Evolutionary conservation across 2,797 vertebrate genomes (phyloP).

Genomic region (Periparus ater): DNA sequence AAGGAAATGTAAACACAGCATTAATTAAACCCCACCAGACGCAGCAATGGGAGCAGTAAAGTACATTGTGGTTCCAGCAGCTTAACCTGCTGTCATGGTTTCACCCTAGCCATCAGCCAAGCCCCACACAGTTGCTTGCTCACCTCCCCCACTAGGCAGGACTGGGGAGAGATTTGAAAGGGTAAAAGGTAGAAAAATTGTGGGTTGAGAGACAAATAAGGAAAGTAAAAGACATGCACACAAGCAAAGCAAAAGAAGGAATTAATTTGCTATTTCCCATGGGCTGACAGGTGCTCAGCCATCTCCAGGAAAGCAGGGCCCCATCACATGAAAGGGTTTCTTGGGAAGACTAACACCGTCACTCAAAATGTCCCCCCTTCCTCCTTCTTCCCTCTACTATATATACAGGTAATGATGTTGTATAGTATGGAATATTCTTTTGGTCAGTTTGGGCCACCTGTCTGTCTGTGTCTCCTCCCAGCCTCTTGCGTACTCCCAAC

Average conservation of each 20-base stretch:
- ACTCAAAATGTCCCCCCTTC: not conserved
- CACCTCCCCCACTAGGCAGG: not conserved
- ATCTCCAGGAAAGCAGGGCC: not conserved
- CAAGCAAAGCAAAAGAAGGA: not conserved
- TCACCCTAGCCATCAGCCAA: not conserved
- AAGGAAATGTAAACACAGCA: not conserved
- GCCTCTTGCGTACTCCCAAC: accelerated
- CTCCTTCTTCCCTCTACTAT: not conserved
- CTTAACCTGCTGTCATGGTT: not conserved
- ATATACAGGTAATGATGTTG: not conserved
- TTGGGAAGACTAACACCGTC: not conserved
- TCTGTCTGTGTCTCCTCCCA: not conserved
- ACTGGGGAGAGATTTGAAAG: not conserved
- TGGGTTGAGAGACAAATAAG: not conserved
- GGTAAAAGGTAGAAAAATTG: not conserved
- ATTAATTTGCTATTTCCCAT: not conserved
- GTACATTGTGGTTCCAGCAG: not conserved
- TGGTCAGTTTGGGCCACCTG: not conserved
- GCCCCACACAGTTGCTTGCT: not conserved
- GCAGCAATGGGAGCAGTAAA: not conserved
- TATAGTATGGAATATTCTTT: not conserved
- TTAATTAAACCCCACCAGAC: not conserved
- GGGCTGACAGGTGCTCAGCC: not conserved
- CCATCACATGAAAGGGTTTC: not conserved
- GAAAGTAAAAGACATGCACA: not conserved